phyloP scores from a whole-genome alignment of 2,888 invertebrate species.

The Podotricha telesiphe region DNA sequence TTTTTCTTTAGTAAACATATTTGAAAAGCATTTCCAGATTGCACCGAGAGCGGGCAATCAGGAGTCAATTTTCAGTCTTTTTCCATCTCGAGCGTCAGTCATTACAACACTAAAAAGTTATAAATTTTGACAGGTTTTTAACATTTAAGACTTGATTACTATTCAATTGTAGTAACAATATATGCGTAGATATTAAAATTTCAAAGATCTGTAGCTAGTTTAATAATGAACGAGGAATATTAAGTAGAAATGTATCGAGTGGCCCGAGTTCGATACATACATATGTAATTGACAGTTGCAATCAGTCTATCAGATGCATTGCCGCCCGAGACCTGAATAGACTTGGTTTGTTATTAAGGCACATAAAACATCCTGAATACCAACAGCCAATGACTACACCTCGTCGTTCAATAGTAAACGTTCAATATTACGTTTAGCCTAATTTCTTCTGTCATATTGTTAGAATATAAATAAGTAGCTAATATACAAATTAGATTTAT shows the following conservation, averaged over 20 bases:
- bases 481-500: too few relatives aligned
- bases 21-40: background rate
- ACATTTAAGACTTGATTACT: too few relatives aligned
- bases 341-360: conserved; percentile 11
- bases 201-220: conserved; percentile 6
- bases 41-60: background rate
- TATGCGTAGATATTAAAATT: background rate
- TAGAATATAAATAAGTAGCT: background rate
- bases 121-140: too few relatives aligned
- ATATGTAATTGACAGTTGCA: conserved; percentile 28
- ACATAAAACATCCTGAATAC: background rate
- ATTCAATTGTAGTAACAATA: background rate
- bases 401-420: too few relatives aligned
- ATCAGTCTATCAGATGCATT: conserved; percentile 23
- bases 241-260: conserved; percentile 18
- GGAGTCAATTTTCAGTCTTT: too few relatives aligned
- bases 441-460: background rate
- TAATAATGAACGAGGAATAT: conserved; percentile 24
- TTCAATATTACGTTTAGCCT: background rate
- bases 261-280: conserved; percentile 11
- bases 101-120: too few relatives aligned
- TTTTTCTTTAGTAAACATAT: background rate
- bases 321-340: conserved; percentile 18
- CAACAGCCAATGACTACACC: background rate
- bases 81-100: too few relatives aligned